These are phyloP conservation scores for Hepsetus odoe DNA, from an alignment of 2,113 vertebrate species.

Conservation along the genomic window DNA sequence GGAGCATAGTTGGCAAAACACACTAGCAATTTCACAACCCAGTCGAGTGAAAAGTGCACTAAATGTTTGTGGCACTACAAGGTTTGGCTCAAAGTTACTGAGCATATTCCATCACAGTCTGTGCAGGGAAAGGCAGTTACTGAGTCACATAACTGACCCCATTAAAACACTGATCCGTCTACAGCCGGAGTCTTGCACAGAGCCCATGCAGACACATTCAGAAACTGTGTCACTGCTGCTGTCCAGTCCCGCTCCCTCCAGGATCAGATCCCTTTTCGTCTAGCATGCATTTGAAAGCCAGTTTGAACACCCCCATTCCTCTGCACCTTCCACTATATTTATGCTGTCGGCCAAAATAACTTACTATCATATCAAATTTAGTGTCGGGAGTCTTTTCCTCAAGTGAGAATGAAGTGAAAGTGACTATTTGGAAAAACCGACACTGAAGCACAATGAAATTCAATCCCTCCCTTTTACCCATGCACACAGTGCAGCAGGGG, in stretches of 20 bases:
- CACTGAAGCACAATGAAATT: no score
- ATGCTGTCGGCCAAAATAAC: no score
- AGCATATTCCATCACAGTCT: neutral
- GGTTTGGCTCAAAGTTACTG: neutral
- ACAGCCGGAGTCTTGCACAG: constrained; percentile 14
- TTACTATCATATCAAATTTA: no score
- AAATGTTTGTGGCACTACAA: neutral
- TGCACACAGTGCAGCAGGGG: no score
- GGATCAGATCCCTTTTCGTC: neutral
- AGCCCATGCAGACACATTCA: neutral
- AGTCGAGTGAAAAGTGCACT: neutral
- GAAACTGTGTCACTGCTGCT: constrained; percentile 7
- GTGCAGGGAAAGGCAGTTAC: constrained; percentile 15
- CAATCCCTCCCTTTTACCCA: no score
- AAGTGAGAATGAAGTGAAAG: no score
- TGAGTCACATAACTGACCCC: constrained; percentile 36
- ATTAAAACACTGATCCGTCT: constrained; percentile 25
- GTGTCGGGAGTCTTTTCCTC: no score
- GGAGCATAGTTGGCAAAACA: neutral
- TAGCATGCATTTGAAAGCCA: neutral
- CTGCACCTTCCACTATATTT: no score
- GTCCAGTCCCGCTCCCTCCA: constrained; percentile 6
- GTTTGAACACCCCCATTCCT: no score
- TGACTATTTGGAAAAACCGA: no score
- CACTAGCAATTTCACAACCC: neutral